Percentiles rank a stretch among this genome's conserved stretches.
Evolutionary conservation across 2,797 vertebrate species (phyloP).

Genomic region (Linurgus olivaceus): DNA sequence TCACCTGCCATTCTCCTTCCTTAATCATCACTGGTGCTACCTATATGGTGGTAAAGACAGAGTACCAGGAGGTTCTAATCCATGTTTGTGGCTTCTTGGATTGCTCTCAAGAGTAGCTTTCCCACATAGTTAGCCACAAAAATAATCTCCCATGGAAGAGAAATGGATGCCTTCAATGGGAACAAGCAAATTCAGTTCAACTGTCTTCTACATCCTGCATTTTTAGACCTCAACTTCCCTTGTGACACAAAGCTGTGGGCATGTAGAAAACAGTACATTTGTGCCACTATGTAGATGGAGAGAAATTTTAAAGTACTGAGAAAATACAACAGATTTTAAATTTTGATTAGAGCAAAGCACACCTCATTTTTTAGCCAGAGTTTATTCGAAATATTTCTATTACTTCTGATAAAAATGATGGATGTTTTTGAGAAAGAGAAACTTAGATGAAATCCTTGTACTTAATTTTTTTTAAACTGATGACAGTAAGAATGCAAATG

Average conservation of each 20-base stretch:
- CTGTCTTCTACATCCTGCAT: background rate
- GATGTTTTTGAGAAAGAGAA: background rate
- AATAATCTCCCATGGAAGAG: background rate
- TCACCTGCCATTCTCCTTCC: background rate
- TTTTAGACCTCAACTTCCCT: background rate
- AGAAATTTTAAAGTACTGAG: background rate
- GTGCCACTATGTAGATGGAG: background rate
- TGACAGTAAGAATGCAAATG: background rate
- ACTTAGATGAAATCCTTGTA: background rate
- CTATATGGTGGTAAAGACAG: background rate
- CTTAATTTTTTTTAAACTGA: background rate
- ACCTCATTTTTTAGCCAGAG: background rate
- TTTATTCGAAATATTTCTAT: background rate
- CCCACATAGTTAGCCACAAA: background rate
- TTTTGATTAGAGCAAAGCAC: background rate
- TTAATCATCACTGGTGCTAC: background rate
- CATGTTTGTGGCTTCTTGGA: background rate
- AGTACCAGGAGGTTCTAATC: background rate
- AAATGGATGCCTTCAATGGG: background rate
- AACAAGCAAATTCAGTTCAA: background rate
- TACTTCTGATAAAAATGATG: background rate
- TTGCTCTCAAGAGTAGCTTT: background rate
- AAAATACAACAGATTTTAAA: background rate
- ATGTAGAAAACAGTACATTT: background rate
- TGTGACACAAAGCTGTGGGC: background rate